phyloP scores from a whole-genome alignment of 2,888 invertebrate species.

The Eupithecia exiguata region DNA sequence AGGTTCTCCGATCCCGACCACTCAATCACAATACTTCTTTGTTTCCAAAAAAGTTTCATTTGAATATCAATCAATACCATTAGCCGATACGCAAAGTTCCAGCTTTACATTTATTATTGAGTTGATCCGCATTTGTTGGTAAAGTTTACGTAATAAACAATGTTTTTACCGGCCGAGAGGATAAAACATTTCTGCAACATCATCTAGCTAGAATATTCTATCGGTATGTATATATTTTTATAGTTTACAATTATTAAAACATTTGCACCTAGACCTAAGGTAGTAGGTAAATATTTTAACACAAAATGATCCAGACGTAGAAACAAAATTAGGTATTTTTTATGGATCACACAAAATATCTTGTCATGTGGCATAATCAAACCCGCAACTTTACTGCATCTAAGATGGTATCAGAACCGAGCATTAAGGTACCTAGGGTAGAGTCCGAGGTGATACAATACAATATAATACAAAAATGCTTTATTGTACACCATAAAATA shows the following conservation, averaged over 20 bases:
- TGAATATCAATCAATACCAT: conserved; percentile 61
- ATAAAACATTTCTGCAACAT: background rate
- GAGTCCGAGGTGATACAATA: too few species aligned
- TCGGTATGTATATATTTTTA: too few species aligned
- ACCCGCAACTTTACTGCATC: too few species aligned
- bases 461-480: too few species aligned
- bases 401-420: too few species aligned
- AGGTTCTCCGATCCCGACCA: background rate
- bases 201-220: background rate
- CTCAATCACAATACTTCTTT: conserved; percentile 50
- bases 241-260: too few species aligned
- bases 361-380: background rate
- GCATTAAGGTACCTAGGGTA: too few species aligned
- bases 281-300: too few species aligned
- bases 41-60: conserved; percentile 54
- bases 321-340: background rate
- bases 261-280: too few species aligned
- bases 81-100: conserved; percentile 61
- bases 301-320: too few species aligned
- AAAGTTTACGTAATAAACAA: conserved; percentile 52
- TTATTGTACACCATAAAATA: too few species aligned
- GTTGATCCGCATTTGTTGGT: conserved; percentile 51
- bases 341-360: background rate
- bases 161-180: background rate
- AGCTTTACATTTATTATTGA: conserved; percentile 59